Evolutionary conservation across 2,888 invertebrate genomes (phyloP), one percentile per base, ranked within the genome.

Genomic region (Anagyrus pseudococci): DNA sequence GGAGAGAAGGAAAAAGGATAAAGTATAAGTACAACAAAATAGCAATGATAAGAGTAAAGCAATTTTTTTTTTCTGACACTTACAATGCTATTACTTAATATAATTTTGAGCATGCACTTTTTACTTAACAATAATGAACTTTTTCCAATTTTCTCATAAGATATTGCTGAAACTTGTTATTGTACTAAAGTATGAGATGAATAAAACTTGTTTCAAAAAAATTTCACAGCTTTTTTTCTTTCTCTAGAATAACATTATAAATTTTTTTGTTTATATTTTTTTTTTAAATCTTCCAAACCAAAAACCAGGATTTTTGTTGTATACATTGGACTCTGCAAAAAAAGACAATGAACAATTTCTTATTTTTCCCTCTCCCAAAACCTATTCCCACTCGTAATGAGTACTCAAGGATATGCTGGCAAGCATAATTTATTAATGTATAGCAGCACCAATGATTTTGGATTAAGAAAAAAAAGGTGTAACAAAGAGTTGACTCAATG

Each of bases 371-470:
- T 66, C 49, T 63, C 57, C 66, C 50, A 59, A 57, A 25, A 66
- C 56, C 58, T 61, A 55, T 63, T 49, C 73, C 71, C 71, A 70
- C 68, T 71, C 68, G 66, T 62, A 70, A 73, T 75, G 74, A 73
- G 15, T 74, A 75, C 70, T 75, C 76, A 77, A 37, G 78, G 76
- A 75, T 75, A 72, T 74, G 69, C 75, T 58, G 63, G 63, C 40
- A 25, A 63, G 43, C 52, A 64, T 74, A 75, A 71, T 73, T 74
- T 74, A 73, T 77, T 75, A 73, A 71, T 67, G 15, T 2, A 74
- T 75, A 73, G 74, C 76, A 71, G 73, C 73, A 74, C 72, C 74
- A 72, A 37, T 74, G 70, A 73, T 75, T 75, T 77, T 72, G 72
- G 71, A 75, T 70, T 72, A 70, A 63, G 55, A 70, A 59, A 20